These are phyloP conservation scores for Xanthorhoe spadicearia DNA, from an alignment of 2,888 invertebrate species.

Conservation along the genomic window DNA sequence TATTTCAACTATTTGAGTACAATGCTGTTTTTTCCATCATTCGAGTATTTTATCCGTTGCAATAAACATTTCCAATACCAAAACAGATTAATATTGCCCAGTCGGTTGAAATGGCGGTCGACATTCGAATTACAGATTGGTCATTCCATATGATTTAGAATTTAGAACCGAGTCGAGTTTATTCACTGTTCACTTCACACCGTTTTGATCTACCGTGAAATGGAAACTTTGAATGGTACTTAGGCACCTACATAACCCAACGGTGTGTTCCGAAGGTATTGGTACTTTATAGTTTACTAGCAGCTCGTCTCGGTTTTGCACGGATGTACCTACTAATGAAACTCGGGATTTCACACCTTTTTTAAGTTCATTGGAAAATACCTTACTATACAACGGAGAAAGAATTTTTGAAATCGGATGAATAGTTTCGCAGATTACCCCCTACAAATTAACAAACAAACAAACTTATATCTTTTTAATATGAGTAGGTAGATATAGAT, in stretches of 20 bases:
- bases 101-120: slow-evolving; percentile 49
- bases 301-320: too few species aligned
- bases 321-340: too few species aligned
- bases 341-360: too few species aligned
- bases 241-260: neutral
- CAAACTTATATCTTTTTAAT: too few species aligned
- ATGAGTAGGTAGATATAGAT: too few species aligned
- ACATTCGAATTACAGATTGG: slow-evolving; percentile 59
- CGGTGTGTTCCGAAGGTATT: neutral
- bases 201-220: slow-evolving; percentile 61
- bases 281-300: neutral
- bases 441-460: too few species aligned
- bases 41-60: slow-evolving; percentile 18
- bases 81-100: slow-evolving; percentile 21
- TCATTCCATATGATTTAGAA: slow-evolving; percentile 60
- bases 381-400: too few species aligned
- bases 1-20: too few species aligned
- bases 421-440: too few species aligned
- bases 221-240: slow-evolving; percentile 45
- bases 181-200: slow-evolving; percentile 51
- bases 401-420: too few species aligned
- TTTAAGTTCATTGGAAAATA: too few species aligned
- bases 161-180: slow-evolving; percentile 59
- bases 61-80: slow-evolving; percentile 14
- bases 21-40: too few species aligned